phyloP scores from a whole-genome alignment of 2,888 invertebrate genomes.

The Eudemis profundana region DNA sequence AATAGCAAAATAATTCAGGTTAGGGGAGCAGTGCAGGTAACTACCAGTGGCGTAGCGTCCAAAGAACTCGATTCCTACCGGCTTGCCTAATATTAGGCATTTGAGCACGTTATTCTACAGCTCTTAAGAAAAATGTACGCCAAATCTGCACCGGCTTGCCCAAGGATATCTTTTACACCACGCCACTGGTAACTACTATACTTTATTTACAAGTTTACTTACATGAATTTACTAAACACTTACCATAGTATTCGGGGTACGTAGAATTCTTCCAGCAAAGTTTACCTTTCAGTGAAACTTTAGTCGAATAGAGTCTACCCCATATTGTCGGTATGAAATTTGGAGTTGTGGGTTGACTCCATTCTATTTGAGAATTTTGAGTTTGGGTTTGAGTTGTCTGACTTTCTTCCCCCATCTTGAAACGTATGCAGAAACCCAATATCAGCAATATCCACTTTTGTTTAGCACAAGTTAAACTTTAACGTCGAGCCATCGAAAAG shows the following conservation, averaged over 20 bases:
- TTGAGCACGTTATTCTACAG: too few relatives aligned
- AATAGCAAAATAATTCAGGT: too few relatives aligned
- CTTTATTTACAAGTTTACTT: background rate
- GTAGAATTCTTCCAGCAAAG: constrained; percentile 66
- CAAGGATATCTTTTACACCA: too few relatives aligned
- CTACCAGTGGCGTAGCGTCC: too few relatives aligned
- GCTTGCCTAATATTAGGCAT: too few relatives aligned
- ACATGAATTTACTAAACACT: constrained; percentile 46
- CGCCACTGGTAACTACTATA: background rate
- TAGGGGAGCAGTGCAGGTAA: too few relatives aligned
- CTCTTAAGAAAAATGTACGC: too few relatives aligned
- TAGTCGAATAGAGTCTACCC: constrained; percentile 82
- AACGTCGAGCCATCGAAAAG: constrained; percentile 8
- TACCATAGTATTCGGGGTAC: constrained; percentile 74
- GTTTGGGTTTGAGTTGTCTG: constrained; percentile 80
- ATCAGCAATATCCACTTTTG: too few relatives aligned
- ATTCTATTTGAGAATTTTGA: constrained; percentile 77
- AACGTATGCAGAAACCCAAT: constrained; percentile 1
- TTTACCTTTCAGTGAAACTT: constrained; percentile 62
- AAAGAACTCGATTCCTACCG: too few relatives aligned
- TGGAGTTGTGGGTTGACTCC: constrained; percentile 75
- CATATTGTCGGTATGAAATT: constrained; percentile 77
- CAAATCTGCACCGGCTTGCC: too few relatives aligned
- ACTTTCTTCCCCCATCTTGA: constrained; percentile 71
- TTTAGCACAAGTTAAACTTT: constrained; percentile 5